Conservation (phyloP, 2,888 invertebrate species). For the Erpobdella octoculata region DNA sequence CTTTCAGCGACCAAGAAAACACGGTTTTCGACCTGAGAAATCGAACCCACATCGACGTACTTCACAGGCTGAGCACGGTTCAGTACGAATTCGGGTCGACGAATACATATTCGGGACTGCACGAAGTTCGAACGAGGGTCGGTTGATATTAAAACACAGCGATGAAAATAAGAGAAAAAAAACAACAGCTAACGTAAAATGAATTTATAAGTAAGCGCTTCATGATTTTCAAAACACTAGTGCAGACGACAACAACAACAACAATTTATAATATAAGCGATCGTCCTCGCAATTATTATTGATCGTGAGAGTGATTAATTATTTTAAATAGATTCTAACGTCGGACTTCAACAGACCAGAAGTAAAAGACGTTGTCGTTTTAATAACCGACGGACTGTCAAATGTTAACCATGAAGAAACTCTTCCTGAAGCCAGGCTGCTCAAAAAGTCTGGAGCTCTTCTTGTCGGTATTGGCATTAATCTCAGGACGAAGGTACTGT, state of each 20-base stretch:
- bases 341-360: slow-evolving; percentile 28
- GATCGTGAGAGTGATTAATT: too few relatives aligned
- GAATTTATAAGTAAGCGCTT: too few relatives aligned
- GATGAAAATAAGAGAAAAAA: too few relatives aligned
- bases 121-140: slow-evolving; percentile 28
- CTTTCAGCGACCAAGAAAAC: slow-evolving; percentile 30
- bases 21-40: slow-evolving; percentile 29
- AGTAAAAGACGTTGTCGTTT: slow-evolving; percentile 31
- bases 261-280: too few relatives aligned
- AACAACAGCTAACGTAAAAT: too few relatives aligned
- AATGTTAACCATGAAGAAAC: slow-evolving; percentile 31
- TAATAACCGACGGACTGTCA: slow-evolving; percentile 36
- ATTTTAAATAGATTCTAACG: slow-evolving; percentile 5
- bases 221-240: too few relatives aligned
- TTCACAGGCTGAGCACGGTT: slow-evolving; percentile 26
- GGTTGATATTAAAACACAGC: background rate
- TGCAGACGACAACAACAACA: too few relatives aligned
- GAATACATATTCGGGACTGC: slow-evolving; percentile 32
- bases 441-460: slow-evolving; percentile 29
- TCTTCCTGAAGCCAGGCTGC: slow-evolving; percentile 32
- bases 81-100: slow-evolving; percentile 33
- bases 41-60: slow-evolving; percentile 21
- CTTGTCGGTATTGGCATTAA: slow-evolving; percentile 31
- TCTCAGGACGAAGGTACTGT: too few relatives aligned
- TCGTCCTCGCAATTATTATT: too few relatives aligned